Evolutionary conservation across 1,140 invertebrate species (phyloP), one percentile per base, ranked within the genome.

Genomic region (Zaprionus capensis): DNA sequence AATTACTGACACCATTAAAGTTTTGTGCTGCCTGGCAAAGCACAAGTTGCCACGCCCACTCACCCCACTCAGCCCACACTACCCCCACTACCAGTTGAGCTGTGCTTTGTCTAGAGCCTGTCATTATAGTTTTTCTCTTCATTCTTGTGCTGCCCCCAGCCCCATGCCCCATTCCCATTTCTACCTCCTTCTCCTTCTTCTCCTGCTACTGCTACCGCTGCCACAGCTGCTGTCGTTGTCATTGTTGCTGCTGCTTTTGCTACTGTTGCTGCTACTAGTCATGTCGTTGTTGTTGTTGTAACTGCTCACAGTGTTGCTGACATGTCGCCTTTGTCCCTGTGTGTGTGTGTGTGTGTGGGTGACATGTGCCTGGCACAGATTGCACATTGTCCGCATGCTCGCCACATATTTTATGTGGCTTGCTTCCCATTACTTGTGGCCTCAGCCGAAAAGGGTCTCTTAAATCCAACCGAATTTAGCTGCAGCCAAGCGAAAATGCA

Each of bases 1-100:
- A 88, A 88, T 88, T 88, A 88, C 85, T 88, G 85, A 88, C 85
- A 88, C 85, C 85, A 88, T 88, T 88, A 88, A 88, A 90, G 85
- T 88, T 88, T 77, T 78, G 70, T 53, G 41, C 53, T 58, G 46
- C 26, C 41, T 46, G 26, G 55, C 51, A 65, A 38, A 55, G 62
- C 53, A 41, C 36, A 56, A 55, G 62, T 46, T 46, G 71, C 71
- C 81, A 76, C 76, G 56, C 68, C 78, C 76, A 76, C 63, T 4
- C 14, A 17, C 12, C 12, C 62, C 62, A 46, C 59, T 6, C 34
- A 14, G 5, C 55, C 17, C 24, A 49, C 38, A 11, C 68, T 51
- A 22, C 36, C 6, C 34, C 38, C 41, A 34, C 46, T 44, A 12
- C 22, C 66, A 58, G 41, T 58, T 22, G 46, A 65, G 41, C 64